Evolutionary conservation across 2,113 vertebrate genomes (phyloP).

Genomic region (Potamarius usumacintae): DNA sequence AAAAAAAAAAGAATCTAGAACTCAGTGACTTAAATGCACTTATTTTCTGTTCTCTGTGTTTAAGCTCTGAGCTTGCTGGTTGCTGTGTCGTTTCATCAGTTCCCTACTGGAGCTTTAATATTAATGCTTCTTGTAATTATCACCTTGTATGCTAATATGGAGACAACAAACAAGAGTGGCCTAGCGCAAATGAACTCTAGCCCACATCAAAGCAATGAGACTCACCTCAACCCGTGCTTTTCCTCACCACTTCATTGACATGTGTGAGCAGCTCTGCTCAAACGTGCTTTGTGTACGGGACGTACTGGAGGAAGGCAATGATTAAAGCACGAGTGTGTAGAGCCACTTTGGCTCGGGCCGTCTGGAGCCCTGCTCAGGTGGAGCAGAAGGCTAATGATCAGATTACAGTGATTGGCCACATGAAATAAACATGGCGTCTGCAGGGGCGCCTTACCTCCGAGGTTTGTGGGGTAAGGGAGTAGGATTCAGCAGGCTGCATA

Average conservation of each 20-base stretch:
- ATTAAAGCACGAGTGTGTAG: constrained; percentile 47
- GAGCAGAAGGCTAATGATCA: constrained; percentile 56
- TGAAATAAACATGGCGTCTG: constrained; percentile 55
- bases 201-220: constrained; percentile 25
- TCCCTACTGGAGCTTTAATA: constrained; percentile 28
- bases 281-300: constrained; percentile 23
- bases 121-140: constrained; percentile 44
- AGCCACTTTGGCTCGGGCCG: constrained; percentile 44
- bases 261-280: constrained; percentile 36
- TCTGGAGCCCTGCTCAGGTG: constrained; percentile 51
- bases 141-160: constrained; percentile 43
- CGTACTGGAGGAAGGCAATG: constrained; percentile 36
- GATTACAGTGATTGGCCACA: constrained; percentile 55
- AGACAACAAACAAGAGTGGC: constrained; percentile 15
- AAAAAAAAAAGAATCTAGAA: not conserved
- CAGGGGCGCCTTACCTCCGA: constrained; percentile 34
- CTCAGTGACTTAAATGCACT: not conserved
- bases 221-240: constrained; percentile 37
- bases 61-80: not conserved
- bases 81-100: not conserved
- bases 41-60: not conserved
- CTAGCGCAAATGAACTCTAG: constrained; percentile 32
- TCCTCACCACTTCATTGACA: constrained; percentile 41
- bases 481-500: constrained; percentile 44
- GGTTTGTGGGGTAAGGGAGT: constrained; percentile 45